Evolutionary conservation across 2,797 vertebrate genomes (phyloP), one percentile per base, ranked within the genome.

Genomic region (Cossypha heuglini): DNA sequence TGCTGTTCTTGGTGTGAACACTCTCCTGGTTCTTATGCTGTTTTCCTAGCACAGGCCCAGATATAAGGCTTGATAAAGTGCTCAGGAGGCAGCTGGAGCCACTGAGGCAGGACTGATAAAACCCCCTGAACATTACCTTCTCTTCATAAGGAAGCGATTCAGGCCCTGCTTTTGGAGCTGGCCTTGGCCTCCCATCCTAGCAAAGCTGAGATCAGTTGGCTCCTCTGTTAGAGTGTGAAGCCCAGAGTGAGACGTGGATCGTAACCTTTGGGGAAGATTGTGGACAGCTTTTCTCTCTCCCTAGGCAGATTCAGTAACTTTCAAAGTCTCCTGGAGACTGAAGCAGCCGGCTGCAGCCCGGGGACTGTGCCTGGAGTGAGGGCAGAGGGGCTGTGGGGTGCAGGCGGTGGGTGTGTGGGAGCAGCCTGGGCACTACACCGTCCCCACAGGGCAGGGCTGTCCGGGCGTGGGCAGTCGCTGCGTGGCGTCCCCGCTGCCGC

Each of bases 401-500:
- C 46, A 5, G 5, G 2, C 1, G 1, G 13, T 33, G 45, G 18
- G 5, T 22, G 45, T 1, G 2, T 13, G 10, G 29, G 29, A 66
- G 22, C 66, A 52, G 33, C 20, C 15, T 4, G 2, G 45, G 37
- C 22, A 2, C 9, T 2, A 66, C 8, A 6, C 33, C 22, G 11
- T 33, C 16, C 26, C 5, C 19, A 26, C 37, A 5, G 37, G 1
- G 76, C 62, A 17, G 78, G 46, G 37, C 35, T 29, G 19, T 19
- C 37, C n/a, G 15, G 45, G 16, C 8, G 15, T 10, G 63, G 59
- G 8, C 38, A 1, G 37, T 22, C 1, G 4, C 22, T 57, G 28
- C 7, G 2, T 5, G 57, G 33, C 3, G 1, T 33, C 26, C 1
- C 12, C 1, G 1, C 13, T 18, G 49, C 16, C 48, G 16, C 51